These are phyloP conservation scores for Coptodon rendalli DNA, from an alignment of 2,113 vertebrate species.

Conservation along the genomic window DNA sequence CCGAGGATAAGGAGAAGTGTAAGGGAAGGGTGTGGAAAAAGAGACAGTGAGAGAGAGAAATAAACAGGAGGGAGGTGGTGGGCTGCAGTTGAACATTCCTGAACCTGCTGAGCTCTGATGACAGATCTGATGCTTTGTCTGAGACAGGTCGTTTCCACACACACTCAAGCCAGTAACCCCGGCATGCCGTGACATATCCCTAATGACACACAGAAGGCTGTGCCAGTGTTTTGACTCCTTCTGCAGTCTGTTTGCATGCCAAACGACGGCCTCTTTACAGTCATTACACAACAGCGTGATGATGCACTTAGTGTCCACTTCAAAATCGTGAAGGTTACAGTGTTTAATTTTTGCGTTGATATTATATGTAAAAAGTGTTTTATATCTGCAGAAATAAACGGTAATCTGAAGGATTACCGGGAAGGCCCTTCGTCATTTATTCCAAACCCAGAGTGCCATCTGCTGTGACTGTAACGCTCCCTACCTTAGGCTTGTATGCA, in stretches of 20 bases:
- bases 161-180: not conserved
- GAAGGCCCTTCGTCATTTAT: not conserved
- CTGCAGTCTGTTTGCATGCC: not conserved
- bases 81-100: conserved; percentile 41
- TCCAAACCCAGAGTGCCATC: not conserved
- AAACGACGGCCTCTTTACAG: not conserved
- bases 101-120: conserved; percentile 39
- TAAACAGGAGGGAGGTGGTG: not conserved
- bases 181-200: conserved; percentile 18
- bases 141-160: conserved; percentile 12
- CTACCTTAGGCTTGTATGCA: conserved; percentile 93
- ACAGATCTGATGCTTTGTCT: conserved; percentile 40
- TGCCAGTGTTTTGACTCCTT: conserved; percentile 34
- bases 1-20: not conserved
- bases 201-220: not conserved
- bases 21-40: not conserved
- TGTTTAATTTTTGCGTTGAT: not conserved
- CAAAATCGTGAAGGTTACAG: not conserved
- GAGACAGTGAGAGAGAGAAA: conserved; percentile 15
- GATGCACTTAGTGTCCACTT: not conserved
- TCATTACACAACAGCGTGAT: not conserved
- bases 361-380: not conserved
- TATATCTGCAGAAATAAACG: not conserved
- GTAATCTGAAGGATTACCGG: not conserved
- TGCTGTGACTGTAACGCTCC: not conserved